These are phyloP conservation scores for Monarcha castaneiventris DNA, from an alignment of 2,113 vertebrate genomes.

Conservation along the genomic window DNA sequence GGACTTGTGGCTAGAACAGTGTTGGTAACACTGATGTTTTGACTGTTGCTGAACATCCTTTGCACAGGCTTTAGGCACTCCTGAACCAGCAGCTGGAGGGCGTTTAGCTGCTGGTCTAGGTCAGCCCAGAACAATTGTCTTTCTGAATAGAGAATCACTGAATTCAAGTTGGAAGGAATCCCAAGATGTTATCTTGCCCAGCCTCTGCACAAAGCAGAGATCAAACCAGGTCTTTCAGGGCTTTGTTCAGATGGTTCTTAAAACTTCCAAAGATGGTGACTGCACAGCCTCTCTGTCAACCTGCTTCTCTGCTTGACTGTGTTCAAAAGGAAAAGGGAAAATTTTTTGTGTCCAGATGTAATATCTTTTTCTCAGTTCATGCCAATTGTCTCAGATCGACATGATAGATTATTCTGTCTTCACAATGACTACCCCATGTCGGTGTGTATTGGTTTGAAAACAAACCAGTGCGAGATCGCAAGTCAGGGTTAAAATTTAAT, in stretches of 20 bases:
- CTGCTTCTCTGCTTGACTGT: not conserved
- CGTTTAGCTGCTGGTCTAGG: not conserved
- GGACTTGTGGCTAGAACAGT: not conserved
- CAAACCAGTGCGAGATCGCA: too few species aligned
- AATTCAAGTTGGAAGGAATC: not conserved
- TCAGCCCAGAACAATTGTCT: not conserved
- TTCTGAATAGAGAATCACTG: not conserved
- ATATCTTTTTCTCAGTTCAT: not conserved
- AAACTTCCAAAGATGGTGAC: not conserved
- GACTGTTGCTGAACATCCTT: not conserved
- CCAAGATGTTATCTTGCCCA: not conserved
- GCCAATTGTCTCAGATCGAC: not conserved
- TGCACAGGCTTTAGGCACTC: not conserved
- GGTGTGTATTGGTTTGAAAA: too few species aligned
- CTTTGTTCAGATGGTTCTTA: not conserved
- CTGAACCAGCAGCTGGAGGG: not conserved
- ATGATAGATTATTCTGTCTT: not conserved
- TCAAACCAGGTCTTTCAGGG: not conserved
- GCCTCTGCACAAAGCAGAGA: not conserved
- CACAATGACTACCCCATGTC: not conserved
- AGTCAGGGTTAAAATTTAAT: too few species aligned
- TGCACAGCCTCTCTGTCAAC: not conserved
- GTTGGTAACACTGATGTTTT: not conserved
- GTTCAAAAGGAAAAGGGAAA: not conserved
- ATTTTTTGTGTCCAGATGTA: not conserved